Percentiles rank a stretch among this genome's conserved stretches.
These are phyloP conservation scores for Tylochromis polylepis DNA, from an alignment of 2,113 vertebrate species.

Conservation along the genomic window DNA sequence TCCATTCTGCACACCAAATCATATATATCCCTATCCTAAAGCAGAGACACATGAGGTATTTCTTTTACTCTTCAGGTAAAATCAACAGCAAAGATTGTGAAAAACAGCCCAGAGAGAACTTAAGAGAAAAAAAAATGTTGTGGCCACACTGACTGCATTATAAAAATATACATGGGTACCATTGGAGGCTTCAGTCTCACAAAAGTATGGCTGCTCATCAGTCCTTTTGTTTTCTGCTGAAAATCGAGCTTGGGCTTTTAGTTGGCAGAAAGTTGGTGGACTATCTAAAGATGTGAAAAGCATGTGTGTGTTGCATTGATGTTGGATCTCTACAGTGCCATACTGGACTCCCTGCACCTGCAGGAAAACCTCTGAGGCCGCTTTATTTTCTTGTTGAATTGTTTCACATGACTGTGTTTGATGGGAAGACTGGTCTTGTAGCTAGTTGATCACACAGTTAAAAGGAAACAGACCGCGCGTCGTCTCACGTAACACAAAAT, in stretches of 20 bases:
- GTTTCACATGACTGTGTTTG: neutral
- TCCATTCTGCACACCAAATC: neutral
- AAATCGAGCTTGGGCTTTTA: neutral
- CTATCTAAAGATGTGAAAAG: neutral
- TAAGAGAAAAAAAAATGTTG: neutral
- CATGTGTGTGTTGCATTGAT: neutral
- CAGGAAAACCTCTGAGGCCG: neutral
- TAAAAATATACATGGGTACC: neutral
- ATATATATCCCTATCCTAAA: neutral
- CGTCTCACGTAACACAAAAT: neutral
- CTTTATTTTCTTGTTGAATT: neutral
- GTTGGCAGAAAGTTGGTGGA: neutral
- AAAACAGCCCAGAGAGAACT: neutral
- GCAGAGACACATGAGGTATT: neutral
- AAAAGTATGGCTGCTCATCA: fast-evolving
- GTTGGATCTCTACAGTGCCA: fast-evolving
- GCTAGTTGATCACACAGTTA: fast-evolving
- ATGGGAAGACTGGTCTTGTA: neutral
- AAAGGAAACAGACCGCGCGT: neutral
- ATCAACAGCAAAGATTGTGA: fast-evolving
- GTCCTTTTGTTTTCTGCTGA: neutral
- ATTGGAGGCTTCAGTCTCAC: neutral
- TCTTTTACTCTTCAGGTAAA: neutral
- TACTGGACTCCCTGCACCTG: neutral
- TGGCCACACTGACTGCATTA: neutral